These are phyloP conservation scores for Lasioglossum morio DNA, from an alignment of 2,888 invertebrate genomes.

Conservation along the genomic window DNA sequence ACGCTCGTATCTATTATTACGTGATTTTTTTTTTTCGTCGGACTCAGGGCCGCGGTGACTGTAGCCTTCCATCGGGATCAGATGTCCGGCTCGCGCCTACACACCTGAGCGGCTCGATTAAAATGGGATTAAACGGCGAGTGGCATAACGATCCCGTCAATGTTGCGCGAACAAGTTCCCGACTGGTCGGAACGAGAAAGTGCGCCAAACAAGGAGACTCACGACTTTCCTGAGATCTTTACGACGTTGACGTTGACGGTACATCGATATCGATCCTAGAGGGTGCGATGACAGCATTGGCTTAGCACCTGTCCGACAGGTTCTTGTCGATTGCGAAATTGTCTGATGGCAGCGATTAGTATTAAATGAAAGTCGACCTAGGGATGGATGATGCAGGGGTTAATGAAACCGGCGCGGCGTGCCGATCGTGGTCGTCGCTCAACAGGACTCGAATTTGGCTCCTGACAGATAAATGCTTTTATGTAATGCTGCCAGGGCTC, in stretches of 20 bases:
- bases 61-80: constrained; percentile 68
- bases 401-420: background rate
- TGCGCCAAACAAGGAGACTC: background rate
- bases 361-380: background rate
- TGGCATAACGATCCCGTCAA: constrained; percentile 18
- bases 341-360: background rate
- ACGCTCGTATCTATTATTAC: constrained; percentile 72
- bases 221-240: background rate
- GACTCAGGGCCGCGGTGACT: constrained; percentile 61
- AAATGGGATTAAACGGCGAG: constrained; percentile 61
- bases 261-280: background rate
- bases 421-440: constrained; percentile 44
- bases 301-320: background rate
- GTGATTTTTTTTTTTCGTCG: constrained; percentile 36
- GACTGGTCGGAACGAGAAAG: background rate
- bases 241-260: background rate
- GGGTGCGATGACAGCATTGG: background rate
- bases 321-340: background rate
- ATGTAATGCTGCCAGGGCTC: constrained; percentile 64
- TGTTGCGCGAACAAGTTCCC: background rate
- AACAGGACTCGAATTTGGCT: constrained; percentile 52
- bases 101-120: constrained; percentile 51
- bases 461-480: constrained; percentile 58
- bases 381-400: background rate
- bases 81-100: constrained; percentile 62